A percentile compares a stretch with the other conserved stretches of the same genome.
phyloP scores from a whole-genome alignment of 23 tunicate species.

The Ciona savignyi region DNA sequence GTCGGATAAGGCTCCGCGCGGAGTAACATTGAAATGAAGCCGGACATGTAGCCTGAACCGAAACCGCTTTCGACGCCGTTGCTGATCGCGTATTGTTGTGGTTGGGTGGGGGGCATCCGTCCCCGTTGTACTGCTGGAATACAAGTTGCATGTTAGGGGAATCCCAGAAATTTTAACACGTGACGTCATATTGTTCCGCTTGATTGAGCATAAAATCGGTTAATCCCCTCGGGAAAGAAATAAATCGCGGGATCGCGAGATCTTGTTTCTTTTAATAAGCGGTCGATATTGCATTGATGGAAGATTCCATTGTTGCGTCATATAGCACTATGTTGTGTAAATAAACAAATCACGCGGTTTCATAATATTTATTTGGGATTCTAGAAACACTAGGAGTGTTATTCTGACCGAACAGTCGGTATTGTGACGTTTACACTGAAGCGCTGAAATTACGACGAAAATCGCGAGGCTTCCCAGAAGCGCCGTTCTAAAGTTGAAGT shows the following conservation, averaged over 20 bases:
- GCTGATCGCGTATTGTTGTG: constrained; percentile 91
- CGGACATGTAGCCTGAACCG: constrained; percentile 74
- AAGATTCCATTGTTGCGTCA: not conserved
- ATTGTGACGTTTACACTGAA: not conserved
- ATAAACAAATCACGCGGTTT: not conserved
- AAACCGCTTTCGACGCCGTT: constrained; percentile 68
- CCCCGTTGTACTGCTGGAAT: constrained; percentile 98
- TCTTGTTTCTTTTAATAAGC: not conserved
- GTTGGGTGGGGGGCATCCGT: constrained; percentile 89
- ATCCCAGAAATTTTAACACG: not conserved
- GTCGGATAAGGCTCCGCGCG: constrained; percentile 99
- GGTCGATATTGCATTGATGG: not conserved
- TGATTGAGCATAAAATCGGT: not conserved
- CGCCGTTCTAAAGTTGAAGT: not conserved
- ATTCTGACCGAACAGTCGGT: not conserved
- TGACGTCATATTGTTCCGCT: not conserved
- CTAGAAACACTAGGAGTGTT: not conserved
- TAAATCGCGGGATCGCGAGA: not conserved
- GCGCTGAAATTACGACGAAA: not conserved
- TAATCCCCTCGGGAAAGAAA: not conserved
- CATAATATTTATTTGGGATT: too few species aligned
- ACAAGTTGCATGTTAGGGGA: not conserved
- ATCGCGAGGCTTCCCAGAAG: not conserved
- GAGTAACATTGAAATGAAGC: constrained; percentile 80
- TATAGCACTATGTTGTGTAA: not conserved